Percentiles rank a stretch among this genome's conserved stretches.
These are phyloP conservation scores for Thera britannica DNA, from an alignment of 2,888 invertebrate species.

Conservation along the genomic window DNA sequence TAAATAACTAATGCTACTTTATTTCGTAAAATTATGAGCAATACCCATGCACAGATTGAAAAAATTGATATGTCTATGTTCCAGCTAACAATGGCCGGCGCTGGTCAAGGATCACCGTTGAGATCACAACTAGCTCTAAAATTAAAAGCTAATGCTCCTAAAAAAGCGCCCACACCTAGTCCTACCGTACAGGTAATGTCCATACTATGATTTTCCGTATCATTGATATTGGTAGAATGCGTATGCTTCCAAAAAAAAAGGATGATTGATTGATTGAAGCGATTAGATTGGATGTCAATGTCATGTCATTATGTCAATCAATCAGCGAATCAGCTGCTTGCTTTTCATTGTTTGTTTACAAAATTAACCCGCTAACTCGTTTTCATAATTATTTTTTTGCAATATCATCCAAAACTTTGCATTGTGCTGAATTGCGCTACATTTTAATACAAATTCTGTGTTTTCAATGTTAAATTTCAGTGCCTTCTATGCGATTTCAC, in stretches of 20 bases:
- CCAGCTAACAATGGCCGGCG: conserved; percentile 80
- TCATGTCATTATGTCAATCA: conserved; percentile 1
- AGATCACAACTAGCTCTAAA: conserved; percentile 89
- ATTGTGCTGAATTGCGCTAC: not conserved
- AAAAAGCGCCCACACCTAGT: conserved; percentile 76
- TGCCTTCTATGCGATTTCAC: conserved; percentile 92
- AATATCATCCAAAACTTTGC: conserved; percentile 12
- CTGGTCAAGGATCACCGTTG: conserved; percentile 90
- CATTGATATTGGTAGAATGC: not conserved
- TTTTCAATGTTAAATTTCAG: conserved; percentile 62
- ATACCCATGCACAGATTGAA: not conserved
- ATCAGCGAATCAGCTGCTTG: conserved; percentile 9
- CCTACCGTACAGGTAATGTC: conserved; percentile 76
- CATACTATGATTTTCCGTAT: not conserved
- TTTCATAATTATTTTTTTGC: conserved; percentile 23
- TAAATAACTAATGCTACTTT: too few species aligned
- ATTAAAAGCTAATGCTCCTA: conserved; percentile 85
- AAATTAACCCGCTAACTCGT: conserved; percentile 12
- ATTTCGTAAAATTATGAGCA: too few species aligned
- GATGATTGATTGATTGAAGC: not conserved
- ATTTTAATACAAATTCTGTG: not conserved
- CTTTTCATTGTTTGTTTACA: conserved; percentile 15
- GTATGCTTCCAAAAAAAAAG: not conserved
- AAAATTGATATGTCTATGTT: conserved; percentile 41
- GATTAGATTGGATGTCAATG: conserved; percentile 15